Base-by-base conservation (phyloP, 2,797 vertebrate species). In the Scleropages formosus region DNA sequence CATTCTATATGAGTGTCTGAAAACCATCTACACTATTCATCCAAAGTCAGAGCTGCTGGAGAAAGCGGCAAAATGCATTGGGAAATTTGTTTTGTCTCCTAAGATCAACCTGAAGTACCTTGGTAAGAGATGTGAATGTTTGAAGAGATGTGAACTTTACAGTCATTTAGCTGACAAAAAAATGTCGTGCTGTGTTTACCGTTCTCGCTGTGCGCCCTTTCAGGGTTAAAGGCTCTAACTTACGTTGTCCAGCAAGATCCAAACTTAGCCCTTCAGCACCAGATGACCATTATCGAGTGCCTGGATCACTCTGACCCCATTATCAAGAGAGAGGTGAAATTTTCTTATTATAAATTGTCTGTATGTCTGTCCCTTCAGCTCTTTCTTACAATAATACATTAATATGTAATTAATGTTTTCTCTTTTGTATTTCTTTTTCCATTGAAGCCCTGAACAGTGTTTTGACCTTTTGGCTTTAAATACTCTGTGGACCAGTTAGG, bases 91-190 rank as follows among this genome's bases (percentile, higher is more conserved):
- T 81, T 83, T 98, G 66, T 98, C 98, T 27, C 92, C 94, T 46
- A 98, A 98, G 90, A 98, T 98, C 82, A 99, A 99, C 87, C 92
- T 99, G 20, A 99, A 98, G 83, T 99, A 98, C 86, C 90, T 99
- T 62, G 98, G 98, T 99, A 94, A 93, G 94, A 39, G 31, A 39
- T 6, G 31, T 39, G 31, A 39, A 39, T 39, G 31, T 39, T 39
- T 39, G 49, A 31, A 13, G 66, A 20, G 11, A 20, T 46, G n/a
- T 26, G 46, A 20, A 26, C 2, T 59, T 49, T 51, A 26, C 51
- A 39, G 10, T 26, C 20, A 18, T 13, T n/a, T 26, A 58, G 51
- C 18, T 27, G 47, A 31, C 70, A 20, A 22, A 68, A 16, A 24
- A 10, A 16, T 3, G 49, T 6, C 69, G 31, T 39, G 31, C n/a